Base-by-base conservation (phyloP, 2,888 invertebrate genomes). In the Girardia tigrina region DNA sequence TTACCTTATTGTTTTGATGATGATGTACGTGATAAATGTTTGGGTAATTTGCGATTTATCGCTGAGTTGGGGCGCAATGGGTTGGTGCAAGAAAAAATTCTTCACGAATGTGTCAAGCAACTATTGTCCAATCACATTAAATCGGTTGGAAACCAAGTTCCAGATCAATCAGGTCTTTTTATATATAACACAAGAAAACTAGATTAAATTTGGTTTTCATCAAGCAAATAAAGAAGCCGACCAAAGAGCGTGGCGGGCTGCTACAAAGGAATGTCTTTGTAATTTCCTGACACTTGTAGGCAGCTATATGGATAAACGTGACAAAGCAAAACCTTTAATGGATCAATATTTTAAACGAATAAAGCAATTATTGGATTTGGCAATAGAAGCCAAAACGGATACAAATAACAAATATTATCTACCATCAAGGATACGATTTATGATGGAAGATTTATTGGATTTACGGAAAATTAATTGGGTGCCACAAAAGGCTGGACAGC, bases 221-320 rank as follows among this genome's bases (percentile, higher is more conserved):
- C 16, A 12, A 71, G 28, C 23, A 4, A 28, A 29, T 71, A 28
- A 28, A 72, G 79, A 80, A 78, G 84, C 26, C 23, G 71, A 29
- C 20, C 28, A 90, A 87, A 91, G 91, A 86, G 94, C 95, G 88
- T 56, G 56, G 56, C 4, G 56, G 56, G n/a, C n/a, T 56, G 56
- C 56, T 56, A 94, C 95, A 88, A 88, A 95, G 87, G 95, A 97
- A 88, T 95, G 95, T 87, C 89, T 95, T 86, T 92, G 93, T 88
- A 94, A 95, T 88, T 91, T 95, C 87, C 91, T 95, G 90, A 91
- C 90, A 86, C 95, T 94, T 81, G 92, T 94, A 88, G 95, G 95
- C 84, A 91, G 91, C 87, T 90, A 92, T 87, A 88, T 95, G 87
- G 95, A 95, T 89, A 56, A 56, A n/a, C 90, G 91, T 86, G 90